phyloP scores from a whole-genome alignment of 2,888 invertebrate species.

The Endomychus coccineus region DNA sequence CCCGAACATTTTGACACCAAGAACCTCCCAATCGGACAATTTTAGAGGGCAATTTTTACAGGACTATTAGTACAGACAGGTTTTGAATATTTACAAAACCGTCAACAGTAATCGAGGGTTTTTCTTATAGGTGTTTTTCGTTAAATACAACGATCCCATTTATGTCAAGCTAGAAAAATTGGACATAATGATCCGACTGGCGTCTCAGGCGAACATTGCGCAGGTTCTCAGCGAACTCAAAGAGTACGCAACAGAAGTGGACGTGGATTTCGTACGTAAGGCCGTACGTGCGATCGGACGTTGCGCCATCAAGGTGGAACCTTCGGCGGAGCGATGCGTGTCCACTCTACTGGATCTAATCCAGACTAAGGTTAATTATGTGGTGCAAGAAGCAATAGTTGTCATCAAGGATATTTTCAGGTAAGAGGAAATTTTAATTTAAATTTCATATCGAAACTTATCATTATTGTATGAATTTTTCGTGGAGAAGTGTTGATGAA shows the following conservation, averaged over 20 bases:
- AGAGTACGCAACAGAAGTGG: slow-evolving; percentile 98
- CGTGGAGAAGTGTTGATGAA: no score
- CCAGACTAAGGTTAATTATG: slow-evolving; percentile 99
- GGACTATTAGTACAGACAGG: no score
- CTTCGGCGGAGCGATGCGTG: slow-evolving; percentile 96
- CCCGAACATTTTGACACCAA: no score
- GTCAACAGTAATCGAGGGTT: slow-evolving; percentile 8
- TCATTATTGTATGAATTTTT: no score
- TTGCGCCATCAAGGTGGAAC: slow-evolving; percentile 97
- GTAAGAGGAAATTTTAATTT: slow-evolving; percentile 39
- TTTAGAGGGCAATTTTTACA: no score
- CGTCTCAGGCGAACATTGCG: slow-evolving; percentile 95
- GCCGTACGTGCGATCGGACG: slow-evolving; percentile 97
- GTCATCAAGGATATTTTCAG: slow-evolving; percentile 95
- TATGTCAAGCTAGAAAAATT: slow-evolving; percentile 98
- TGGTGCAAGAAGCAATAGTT: slow-evolving; percentile 98
- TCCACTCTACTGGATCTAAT: slow-evolving; percentile 95
- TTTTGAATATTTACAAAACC: neutral
- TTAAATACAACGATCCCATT: slow-evolving; percentile 99
- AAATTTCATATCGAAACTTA: no score
- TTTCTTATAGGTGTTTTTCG: slow-evolving; percentile 73
- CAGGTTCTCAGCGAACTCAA: slow-evolving; percentile 97
- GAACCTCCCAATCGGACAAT: no score
- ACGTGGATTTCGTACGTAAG: slow-evolving; percentile 98
- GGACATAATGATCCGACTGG: slow-evolving; percentile 98